These are phyloP conservation scores for Acipenser transmontanus DNA, from an alignment of 2,797 vertebrate genomes.

Conservation along the genomic window DNA sequence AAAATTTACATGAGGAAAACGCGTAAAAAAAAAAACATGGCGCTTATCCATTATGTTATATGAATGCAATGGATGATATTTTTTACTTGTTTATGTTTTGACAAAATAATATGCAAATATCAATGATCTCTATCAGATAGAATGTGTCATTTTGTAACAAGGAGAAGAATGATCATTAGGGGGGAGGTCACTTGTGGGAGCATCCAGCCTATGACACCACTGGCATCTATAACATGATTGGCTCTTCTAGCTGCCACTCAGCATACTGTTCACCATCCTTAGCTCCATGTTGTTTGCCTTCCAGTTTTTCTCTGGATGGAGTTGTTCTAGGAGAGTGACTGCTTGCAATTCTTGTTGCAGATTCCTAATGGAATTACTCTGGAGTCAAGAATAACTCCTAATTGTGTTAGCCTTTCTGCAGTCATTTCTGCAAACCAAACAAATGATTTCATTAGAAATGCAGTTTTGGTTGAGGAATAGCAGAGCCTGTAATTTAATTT, in stretches of 20 bases:
- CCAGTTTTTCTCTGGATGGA: conserved; percentile 20
- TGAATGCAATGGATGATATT: too few species aligned
- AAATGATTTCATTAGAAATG: conserved; percentile 35
- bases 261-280: background rate
- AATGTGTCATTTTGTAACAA: too few species aligned
- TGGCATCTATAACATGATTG: too few species aligned
- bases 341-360: conserved; percentile 28
- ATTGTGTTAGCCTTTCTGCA: conserved; percentile 47
- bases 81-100: too few species aligned
- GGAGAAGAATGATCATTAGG: background rate
- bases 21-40: too few species aligned
- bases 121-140: too few species aligned
- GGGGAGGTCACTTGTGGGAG: too few species aligned
- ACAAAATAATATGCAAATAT: too few species aligned
- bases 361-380: conserved; percentile 42
- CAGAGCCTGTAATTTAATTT: conserved; percentile 27
- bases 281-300: conserved; percentile 5
- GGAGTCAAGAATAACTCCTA: conserved; percentile 41
- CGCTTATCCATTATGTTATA: too few species aligned
- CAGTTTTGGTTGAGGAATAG: background rate
- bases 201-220: too few species aligned
- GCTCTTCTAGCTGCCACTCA: background rate
- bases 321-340: conserved; percentile 21
- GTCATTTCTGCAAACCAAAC: conserved; percentile 45
- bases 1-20: too few species aligned